Percentiles rank a stretch among this genome's conserved stretches.
phyloP scores from a whole-genome alignment of 2,797 vertebrate genomes.

The Girardinus metallicus region DNA sequence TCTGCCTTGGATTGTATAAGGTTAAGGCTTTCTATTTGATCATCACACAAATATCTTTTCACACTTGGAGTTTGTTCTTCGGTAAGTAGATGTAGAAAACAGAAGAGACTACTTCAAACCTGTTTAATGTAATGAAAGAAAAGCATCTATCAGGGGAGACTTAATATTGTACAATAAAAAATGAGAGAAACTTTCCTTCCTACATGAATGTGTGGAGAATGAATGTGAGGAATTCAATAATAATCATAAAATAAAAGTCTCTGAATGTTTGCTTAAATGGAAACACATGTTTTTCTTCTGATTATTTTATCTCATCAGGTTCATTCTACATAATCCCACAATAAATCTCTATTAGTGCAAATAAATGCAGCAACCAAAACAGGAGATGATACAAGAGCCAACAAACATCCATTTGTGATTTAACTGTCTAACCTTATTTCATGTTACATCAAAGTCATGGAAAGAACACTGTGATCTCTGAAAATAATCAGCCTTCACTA shows the following conservation, averaged over 20 bases:
- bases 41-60: neutral
- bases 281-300: neutral
- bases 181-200: neutral
- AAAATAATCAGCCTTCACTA: conserved; percentile 23
- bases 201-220: neutral
- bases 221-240: neutral
- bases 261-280: neutral
- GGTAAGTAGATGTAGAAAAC: neutral
- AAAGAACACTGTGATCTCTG: conserved; percentile 22
- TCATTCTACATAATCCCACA: neutral
- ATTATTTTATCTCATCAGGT: neutral
- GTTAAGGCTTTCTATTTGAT: conserved; percentile 2
- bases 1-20: neutral
- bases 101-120: neutral
- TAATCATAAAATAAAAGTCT: neutral
- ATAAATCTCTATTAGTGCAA: neutral
- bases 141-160: neutral
- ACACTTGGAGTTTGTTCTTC: conserved; percentile 5
- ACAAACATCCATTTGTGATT: neutral
- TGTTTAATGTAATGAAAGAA: neutral
- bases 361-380: conserved; percentile 5
- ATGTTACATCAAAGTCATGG: conserved; percentile 17
- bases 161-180: neutral
- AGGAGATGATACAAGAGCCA: neutral
- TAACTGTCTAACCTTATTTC: conserved; percentile 13